Evolutionary conservation across 2,113 vertebrate genomes (phyloP).

Genomic region (Melierax canorus): DNA sequence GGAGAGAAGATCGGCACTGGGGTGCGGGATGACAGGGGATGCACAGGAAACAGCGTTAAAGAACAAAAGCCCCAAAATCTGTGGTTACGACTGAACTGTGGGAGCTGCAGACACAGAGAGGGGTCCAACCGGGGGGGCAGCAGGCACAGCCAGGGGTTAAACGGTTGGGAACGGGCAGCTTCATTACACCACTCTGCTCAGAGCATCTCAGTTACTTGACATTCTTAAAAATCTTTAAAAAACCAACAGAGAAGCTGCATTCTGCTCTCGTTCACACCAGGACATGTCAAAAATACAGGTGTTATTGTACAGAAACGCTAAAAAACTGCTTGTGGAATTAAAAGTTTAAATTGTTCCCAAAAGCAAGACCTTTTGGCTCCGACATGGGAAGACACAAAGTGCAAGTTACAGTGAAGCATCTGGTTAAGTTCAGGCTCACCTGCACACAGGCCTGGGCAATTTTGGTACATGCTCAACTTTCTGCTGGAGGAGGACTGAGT

Average conservation of each 20-base stretch:
- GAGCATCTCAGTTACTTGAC: not conserved
- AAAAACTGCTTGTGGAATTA: not conserved
- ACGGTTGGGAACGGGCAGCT: not conserved
- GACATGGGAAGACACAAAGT: fast-evolving
- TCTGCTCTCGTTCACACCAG: not conserved
- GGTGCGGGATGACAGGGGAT: not conserved
- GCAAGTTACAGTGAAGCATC: not conserved
- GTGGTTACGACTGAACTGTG: not conserved
- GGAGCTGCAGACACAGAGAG: not conserved
- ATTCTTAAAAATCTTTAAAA: not conserved
- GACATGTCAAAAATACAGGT: fast-evolving
- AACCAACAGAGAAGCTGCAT: not conserved
- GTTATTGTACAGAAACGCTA: fast-evolving
- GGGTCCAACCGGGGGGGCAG: not conserved
- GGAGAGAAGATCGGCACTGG: not conserved
- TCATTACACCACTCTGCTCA: not conserved
- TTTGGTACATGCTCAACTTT: too few relatives aligned
- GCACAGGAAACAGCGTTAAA: not conserved
- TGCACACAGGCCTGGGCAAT: not conserved
- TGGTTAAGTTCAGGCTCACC: not conserved
- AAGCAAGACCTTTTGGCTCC: not conserved
- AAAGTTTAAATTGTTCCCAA: not conserved
- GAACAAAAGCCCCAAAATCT: not conserved
- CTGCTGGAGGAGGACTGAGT: too few relatives aligned
- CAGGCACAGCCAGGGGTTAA: not conserved